phyloP scores from a whole-genome alignment of 2,888 invertebrate species.

The Cataglyphis altisquamis region DNA sequence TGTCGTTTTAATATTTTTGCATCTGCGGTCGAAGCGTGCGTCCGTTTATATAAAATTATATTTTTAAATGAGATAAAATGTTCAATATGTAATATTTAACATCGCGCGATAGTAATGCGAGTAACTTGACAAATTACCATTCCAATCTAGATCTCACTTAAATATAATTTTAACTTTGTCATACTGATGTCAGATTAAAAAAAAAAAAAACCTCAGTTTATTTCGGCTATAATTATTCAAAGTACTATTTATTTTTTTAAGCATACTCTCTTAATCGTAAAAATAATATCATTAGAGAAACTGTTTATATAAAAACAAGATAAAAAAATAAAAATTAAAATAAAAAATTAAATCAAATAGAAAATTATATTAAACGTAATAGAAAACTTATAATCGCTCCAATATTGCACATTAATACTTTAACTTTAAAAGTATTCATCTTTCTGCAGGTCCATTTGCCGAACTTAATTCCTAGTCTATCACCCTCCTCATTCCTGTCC shows the following conservation, averaged over 20 bases:
- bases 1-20: not conserved
- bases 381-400: not conserved
- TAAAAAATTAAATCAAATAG: not conserved
- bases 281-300: not conserved
- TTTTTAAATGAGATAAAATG: not conserved
- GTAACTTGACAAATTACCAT: not conserved
- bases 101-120: not conserved
- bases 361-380: not conserved
- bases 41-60: slow-evolving; percentile 9
- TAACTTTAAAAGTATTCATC: slow-evolving; percentile 16
- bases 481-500: slow-evolving; percentile 43
- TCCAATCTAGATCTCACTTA: not conserved
- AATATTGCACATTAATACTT: not conserved
- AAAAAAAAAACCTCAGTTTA: not conserved
- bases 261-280: not conserved
- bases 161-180: not conserved
- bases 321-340: not conserved
- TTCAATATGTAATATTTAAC: slow-evolving; percentile 5
- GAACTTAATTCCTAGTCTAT: slow-evolving; percentile 34
- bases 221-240: not conserved
- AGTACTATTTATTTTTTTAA: not conserved
- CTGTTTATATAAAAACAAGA: not conserved
- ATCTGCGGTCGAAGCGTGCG: not conserved
- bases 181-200: not conserved
- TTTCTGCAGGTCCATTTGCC: slow-evolving; percentile 40